phyloP scores from a whole-genome alignment of 2,113 vertebrate species.

The Eptesicus fuscus region DNA sequence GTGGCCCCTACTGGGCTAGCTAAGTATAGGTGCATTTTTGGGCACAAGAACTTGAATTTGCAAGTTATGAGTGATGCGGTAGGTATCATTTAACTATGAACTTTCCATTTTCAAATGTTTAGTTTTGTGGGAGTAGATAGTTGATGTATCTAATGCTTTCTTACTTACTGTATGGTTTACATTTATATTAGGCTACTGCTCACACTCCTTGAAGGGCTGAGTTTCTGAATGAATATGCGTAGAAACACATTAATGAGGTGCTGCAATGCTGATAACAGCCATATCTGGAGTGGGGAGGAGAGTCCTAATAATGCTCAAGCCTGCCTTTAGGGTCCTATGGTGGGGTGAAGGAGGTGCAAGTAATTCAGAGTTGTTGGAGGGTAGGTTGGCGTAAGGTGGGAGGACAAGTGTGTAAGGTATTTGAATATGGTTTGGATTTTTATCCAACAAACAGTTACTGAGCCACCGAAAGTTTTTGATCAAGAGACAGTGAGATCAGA shows the following conservation, averaged over 20 bases:
- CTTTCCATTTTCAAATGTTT: background rate
- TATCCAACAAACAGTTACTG: background rate
- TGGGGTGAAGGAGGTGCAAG: background rate
- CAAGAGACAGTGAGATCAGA: background rate
- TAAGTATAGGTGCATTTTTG: background rate
- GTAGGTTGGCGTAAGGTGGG: background rate
- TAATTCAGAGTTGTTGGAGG: background rate
- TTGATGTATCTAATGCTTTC: background rate
- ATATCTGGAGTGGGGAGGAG: background rate
- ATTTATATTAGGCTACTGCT: background rate
- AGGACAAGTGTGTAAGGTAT: background rate
- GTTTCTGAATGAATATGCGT: background rate
- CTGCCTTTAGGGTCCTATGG: background rate
- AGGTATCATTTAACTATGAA: background rate
- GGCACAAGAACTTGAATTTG: conserved; percentile 38
- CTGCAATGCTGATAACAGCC: background rate
- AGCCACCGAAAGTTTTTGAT: background rate
- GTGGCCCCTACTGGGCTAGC: background rate
- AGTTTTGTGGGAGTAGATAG: background rate
- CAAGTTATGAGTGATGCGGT: background rate
- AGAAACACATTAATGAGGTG: background rate
- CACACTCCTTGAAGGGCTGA: background rate
- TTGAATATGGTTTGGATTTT: background rate
- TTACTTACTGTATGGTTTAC: background rate
- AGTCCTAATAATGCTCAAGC: background rate